Evolutionary conservation across 2,888 invertebrate genomes (phyloP).

Genomic region (Eudemis profundana): DNA sequence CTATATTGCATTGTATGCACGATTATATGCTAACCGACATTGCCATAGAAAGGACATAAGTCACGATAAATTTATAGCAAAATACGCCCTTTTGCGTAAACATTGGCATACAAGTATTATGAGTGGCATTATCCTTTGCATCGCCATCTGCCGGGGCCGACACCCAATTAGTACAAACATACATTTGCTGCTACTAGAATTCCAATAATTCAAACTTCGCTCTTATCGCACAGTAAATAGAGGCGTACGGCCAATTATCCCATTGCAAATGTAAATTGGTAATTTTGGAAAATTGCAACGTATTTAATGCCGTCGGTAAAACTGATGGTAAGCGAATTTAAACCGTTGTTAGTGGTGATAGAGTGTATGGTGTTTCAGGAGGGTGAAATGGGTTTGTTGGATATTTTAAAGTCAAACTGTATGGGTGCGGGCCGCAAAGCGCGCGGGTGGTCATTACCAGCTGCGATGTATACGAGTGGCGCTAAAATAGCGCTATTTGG

Average conservation of each 20-base stretch:
- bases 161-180: slow-evolving; percentile 45
- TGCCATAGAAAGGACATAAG: not conserved
- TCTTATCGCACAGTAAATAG: not conserved
- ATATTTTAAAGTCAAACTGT: slow-evolving; percentile 65
- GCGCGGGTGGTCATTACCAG: slow-evolving; percentile 79
- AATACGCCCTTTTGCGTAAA: slow-evolving; percentile 10
- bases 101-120: slow-evolving; percentile 54
- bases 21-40: slow-evolving; percentile 62
- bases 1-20: slow-evolving; percentile 56
- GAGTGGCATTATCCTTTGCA: slow-evolving; percentile 67
- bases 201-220: slow-evolving; percentile 23
- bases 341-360: slow-evolving; percentile 38
- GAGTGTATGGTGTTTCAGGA: slow-evolving; percentile 7
- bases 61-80: not conserved
- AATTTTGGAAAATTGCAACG: slow-evolving; percentile 11
- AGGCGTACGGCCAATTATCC: not conserved
- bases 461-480: slow-evolving; percentile 63
- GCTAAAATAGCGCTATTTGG: slow-evolving; percentile 61
- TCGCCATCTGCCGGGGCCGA: slow-evolving; percentile 74
- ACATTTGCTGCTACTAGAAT: slow-evolving; percentile 40
- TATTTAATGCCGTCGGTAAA: not conserved
- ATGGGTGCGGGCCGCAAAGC: slow-evolving; percentile 58
- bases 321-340: slow-evolving; percentile 46
- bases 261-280: slow-evolving; percentile 3
- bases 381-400: slow-evolving; percentile 46